These are phyloP conservation scores for Teinopalpus imperialis DNA, from an alignment of 2,888 invertebrate species.

Conservation along the genomic window DNA sequence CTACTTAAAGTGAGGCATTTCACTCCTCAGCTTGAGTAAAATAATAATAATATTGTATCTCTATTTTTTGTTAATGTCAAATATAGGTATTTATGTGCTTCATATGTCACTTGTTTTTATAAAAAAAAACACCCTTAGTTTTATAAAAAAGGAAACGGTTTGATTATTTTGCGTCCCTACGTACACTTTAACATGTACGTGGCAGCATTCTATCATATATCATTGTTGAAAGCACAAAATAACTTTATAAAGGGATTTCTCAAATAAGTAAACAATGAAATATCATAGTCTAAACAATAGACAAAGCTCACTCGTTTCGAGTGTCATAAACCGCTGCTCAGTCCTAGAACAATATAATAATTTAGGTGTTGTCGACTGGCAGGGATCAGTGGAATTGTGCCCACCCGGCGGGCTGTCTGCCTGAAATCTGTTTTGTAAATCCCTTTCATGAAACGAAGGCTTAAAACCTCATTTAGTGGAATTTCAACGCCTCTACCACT, in stretches of 20 bases:
- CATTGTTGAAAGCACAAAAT: neutral
- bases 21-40: no score
- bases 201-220: conserved; percentile 5
- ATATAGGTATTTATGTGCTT: no score
- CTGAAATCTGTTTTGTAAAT: conserved; percentile 72
- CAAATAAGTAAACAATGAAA: conserved; percentile 17
- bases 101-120: no score
- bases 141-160: no score
- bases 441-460: conserved; percentile 63
- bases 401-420: conserved; percentile 47
- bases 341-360: conserved; percentile 71
- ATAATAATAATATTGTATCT: no score
- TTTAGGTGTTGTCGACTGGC: conserved; percentile 51
- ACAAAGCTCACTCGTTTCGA: conserved; percentile 58
- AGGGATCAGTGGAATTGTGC: conserved; percentile 63
- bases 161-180: no score
- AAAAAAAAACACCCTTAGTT: no score
- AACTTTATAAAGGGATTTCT: conserved; percentile 11
- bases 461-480: conserved; percentile 76
- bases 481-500: conserved; percentile 65
- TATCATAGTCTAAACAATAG: conserved; percentile 41
- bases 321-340: conserved; percentile 57
- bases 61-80: no score
- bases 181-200: no score
- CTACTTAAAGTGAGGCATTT: no score